Evolutionary conservation across 2,113 vertebrate genomes (phyloP), one percentile per base, ranked within the genome.

Genomic region (Phaethon lepturus): DNA sequence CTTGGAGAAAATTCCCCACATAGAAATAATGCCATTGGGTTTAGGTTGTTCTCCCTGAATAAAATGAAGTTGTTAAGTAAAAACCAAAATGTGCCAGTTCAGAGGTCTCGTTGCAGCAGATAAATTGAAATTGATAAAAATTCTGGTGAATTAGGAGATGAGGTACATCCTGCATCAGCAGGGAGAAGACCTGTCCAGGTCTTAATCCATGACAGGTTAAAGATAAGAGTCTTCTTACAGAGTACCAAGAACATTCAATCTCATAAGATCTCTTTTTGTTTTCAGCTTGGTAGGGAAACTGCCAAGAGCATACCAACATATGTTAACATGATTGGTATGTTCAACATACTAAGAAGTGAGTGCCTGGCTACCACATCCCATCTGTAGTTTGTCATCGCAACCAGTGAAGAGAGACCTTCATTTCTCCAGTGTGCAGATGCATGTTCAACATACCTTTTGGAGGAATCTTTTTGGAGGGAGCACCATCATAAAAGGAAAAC

Each of bases 381-480:
- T 86, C 42, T 88, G 38, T 80, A 76, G 40, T 80, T 93, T 42
- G 52, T 90, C 77, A 95, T 74, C 50, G 74, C 80, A 95, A 63
- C 50, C 80, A 94, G 66, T 93, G 97, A 76, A 97, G 76, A 93
- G 62, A 95, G 67, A 49, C 40, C 64, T 96, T 96, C 78, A 89
- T 68, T 72, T 95, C 90, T 82, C 50, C 93, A 96, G 87, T 88
- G 76, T 85, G 88, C 87, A 93, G 62, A 86, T 86, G 80, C 86
- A 86, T 84, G 29, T 93, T 96, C 80, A 91, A 69, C 62, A 38
- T 26, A 31, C 24, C 25, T 64, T 96, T 91, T 59, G 80, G 19
- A 42, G 24, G 93, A 90, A 94, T 52, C 68, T 93, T 86, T 92
- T 64, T 64, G 40, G 13, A 81, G 60, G 45, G 71, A 81, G 79